phyloP scores from a whole-genome alignment of 2,113 vertebrate species.

The Aptenodytes forsteri region DNA sequence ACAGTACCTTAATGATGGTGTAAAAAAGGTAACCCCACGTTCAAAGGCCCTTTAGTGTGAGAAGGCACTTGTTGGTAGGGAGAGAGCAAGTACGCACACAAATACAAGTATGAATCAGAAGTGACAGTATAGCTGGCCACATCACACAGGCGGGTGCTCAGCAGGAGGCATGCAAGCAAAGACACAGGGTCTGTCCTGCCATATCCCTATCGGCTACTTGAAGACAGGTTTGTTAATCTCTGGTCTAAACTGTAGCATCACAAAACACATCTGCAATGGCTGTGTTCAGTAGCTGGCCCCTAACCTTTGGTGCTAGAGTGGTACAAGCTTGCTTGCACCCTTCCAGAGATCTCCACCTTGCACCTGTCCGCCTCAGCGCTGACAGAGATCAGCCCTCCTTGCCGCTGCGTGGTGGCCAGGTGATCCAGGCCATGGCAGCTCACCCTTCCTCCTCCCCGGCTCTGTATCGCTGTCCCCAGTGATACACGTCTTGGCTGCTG shows the following conservation, averaged over 20 bases:
- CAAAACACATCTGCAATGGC: background rate
- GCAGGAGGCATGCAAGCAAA: background rate
- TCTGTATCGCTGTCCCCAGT: accelerated
- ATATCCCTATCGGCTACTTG: background rate
- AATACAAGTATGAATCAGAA: background rate
- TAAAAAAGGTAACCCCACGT: background rate
- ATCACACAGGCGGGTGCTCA: background rate
- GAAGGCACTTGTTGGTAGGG: background rate
- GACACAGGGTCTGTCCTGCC: background rate
- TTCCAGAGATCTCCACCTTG: background rate
- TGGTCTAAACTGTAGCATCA: background rate
- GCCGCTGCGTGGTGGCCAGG: too few relatives aligned
- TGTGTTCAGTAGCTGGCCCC: background rate
- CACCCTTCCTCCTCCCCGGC: accelerated
- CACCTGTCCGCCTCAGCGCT: background rate
- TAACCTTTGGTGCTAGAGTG: background rate
- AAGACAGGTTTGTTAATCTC: background rate
- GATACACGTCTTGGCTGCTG: background rate
- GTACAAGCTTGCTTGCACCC: background rate
- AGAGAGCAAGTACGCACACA: background rate
- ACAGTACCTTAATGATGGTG: background rate
- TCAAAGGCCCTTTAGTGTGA: background rate
- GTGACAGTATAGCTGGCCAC: background rate
- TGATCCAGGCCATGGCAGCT: background rate
- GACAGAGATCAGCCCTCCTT: background rate